Evolutionary conservation across 2,113 vertebrate species (phyloP).

Genomic region (Crotalus tigris): DNA sequence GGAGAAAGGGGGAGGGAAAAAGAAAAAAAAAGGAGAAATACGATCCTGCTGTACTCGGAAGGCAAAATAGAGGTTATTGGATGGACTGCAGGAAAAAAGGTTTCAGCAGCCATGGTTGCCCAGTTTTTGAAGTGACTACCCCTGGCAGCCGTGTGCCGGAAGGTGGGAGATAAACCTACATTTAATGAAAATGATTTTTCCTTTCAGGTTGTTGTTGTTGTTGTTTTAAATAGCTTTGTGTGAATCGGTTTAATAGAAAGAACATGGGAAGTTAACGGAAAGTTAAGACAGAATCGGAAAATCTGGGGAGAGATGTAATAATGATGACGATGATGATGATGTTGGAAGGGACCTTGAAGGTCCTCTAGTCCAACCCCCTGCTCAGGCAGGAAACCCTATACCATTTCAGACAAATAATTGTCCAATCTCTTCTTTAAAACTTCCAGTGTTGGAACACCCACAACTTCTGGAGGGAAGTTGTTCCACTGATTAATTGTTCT

Average conservation of each 20-base stretch:
- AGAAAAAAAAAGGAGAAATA: conserved; percentile 52
- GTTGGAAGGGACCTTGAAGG: too few relatives aligned
- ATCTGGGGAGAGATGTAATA: neutral
- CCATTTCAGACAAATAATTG: too few relatives aligned
- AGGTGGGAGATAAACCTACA: neutral
- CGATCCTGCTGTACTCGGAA: conserved; percentile 72
- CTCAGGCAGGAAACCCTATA: too few relatives aligned
- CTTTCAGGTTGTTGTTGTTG: neutral
- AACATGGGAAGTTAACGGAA: neutral
- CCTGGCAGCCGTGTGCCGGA: neutral
- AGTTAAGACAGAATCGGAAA: neutral
- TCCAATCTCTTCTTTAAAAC: too few relatives aligned
- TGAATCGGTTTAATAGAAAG: neutral
- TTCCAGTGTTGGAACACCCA: too few relatives aligned
- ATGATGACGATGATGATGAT: too few relatives aligned
- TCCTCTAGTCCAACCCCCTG: too few relatives aligned
- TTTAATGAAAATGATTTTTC: neutral
- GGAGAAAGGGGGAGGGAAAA: neutral
- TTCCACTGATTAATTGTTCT: too few relatives aligned
- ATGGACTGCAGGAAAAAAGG: conserved; percentile 17
- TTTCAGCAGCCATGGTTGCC: neutral
- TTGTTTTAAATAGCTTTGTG: neutral
- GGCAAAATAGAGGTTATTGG: conserved; percentile 66
- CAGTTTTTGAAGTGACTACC: neutral
- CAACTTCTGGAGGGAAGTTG: too few relatives aligned